These are phyloP conservation scores for Drosophila melanogaster DNA, from an alignment of 1,140 invertebrate species.

Conservation along the genomic window Release_6_plus_ISO1_MT NT_033779.5:18743001-18743500, in stretches of 20 bases:
- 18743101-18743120: slow-evolving; percentile 57
- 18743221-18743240: slow-evolving; percentile 77
- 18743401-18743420: no score
- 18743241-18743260: slow-evolving; percentile 85
- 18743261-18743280: slow-evolving; percentile 85
- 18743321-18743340: slow-evolving; percentile 49
- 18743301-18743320: slow-evolving; percentile 59
- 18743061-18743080: slow-evolving; percentile 73
- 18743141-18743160: slow-evolving; percentile 11
- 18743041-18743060: slow-evolving; percentile 79
- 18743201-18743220: slow-evolving; percentile 33
- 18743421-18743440: slow-evolving; percentile 1
- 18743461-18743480: slow-evolving; percentile 4
- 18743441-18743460: slow-evolving; percentile 8
- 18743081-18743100: slow-evolving; percentile 72
- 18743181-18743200: slow-evolving; percentile 5
- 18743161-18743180: slow-evolving; percentile 16
- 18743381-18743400: slow-evolving; percentile 9
- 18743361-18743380: slow-evolving; percentile 34
- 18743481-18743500: slow-evolving; percentile 54
- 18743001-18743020: slow-evolving; percentile 60
- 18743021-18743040: slow-evolving; percentile 68
- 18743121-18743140: slow-evolving; percentile 13
- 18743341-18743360: slow-evolving; percentile 23
- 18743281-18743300: slow-evolving; percentile 84